Evolutionary conservation across 2,113 vertebrate genomes (phyloP).

Genomic region (Microcebus lehilahytsara): DNA sequence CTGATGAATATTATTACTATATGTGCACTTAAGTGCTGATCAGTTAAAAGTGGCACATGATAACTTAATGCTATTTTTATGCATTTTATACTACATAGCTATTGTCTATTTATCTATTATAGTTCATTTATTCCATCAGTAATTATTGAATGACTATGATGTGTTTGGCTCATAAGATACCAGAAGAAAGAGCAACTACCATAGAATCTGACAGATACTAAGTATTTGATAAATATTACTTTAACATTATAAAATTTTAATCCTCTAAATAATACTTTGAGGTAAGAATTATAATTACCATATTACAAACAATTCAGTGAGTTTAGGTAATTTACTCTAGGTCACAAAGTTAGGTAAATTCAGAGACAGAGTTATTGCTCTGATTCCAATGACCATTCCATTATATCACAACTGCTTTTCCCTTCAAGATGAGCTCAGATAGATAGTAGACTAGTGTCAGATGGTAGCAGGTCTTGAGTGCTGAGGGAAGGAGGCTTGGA

Average conservation of each 20-base stretch:
- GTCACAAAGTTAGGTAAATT: background rate
- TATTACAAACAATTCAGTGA: background rate
- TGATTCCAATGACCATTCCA: background rate
- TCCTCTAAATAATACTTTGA: background rate
- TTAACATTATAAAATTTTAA: background rate
- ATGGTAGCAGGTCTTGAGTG: background rate
- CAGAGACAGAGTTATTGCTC: background rate
- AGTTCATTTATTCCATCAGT: background rate
- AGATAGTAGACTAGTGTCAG: background rate
- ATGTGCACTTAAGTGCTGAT: no score
- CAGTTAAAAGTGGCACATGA: background rate
- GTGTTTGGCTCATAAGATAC: background rate
- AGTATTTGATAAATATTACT: background rate
- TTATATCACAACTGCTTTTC: background rate
- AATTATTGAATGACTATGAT: background rate
- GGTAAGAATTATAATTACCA: background rate
- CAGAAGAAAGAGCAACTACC: background rate
- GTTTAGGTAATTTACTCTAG: conserved; percentile 5
- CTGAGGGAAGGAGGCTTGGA: background rate
- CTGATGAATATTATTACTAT: no score
- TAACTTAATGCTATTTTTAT: background rate
- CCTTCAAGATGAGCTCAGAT: background rate
- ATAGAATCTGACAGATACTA: background rate
- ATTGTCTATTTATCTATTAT: background rate
- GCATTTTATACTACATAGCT: background rate